Percentiles rank a stretch among this genome's conserved stretches.
Conservation (phyloP, 2,113 vertebrate species). For the Cnemophilus loriae region DNA sequence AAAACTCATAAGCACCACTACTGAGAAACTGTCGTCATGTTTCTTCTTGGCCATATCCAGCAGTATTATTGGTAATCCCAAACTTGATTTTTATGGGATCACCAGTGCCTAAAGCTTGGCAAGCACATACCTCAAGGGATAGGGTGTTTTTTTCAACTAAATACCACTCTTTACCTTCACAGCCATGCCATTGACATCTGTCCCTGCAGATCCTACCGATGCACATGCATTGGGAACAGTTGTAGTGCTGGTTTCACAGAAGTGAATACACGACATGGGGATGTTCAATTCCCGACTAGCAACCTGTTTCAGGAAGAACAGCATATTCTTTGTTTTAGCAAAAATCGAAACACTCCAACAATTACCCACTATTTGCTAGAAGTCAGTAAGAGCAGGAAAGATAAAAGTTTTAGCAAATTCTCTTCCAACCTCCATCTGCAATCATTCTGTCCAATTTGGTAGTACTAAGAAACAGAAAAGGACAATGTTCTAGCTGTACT, state of each 20-base stretch:
- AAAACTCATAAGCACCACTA: background rate
- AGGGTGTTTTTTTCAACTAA: background rate
- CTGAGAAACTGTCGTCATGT: background rate
- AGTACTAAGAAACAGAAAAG: background rate
- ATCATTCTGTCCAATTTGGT: background rate
- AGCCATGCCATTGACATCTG: slow-evolving; percentile 88
- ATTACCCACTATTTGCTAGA: background rate
- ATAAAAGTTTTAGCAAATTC: background rate
- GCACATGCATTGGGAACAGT: slow-evolving; percentile 81
- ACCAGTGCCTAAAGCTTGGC: background rate
- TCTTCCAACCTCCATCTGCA: background rate
- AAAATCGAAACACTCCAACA: background rate
- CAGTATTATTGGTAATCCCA: background rate
- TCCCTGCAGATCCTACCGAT: slow-evolving; percentile 79
- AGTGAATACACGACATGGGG: slow-evolving; percentile 76
- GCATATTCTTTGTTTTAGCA: background rate
- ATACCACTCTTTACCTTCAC: slow-evolving; percentile 74
- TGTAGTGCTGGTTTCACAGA: slow-evolving; percentile 84
- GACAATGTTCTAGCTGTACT: background rate
- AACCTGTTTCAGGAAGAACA: slow-evolving; percentile 70
- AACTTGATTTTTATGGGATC: background rate
- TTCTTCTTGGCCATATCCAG: background rate
- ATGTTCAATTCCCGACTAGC: slow-evolving; percentile 83
- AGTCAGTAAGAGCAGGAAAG: background rate
- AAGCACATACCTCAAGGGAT: background rate